Evolutionary conservation across 64 coral and sea anemone genomes (phyloP).

Genomic region (Exaiptasia diaphana): DNA sequence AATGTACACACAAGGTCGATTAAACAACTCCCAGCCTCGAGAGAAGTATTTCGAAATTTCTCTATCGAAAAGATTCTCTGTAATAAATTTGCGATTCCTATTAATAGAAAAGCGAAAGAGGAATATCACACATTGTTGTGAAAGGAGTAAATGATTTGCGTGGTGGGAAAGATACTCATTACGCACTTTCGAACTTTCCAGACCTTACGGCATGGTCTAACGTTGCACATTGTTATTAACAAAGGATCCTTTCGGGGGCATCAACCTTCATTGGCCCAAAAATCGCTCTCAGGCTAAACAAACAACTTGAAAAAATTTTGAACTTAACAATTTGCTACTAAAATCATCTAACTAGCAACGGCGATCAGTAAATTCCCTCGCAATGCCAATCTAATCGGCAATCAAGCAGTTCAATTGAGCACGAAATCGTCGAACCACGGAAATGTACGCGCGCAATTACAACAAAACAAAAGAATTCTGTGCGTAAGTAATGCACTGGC

Average conservation of each 20-base stretch:
- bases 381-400: conserved; percentile 5
- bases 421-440: too few species aligned
- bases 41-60: not conserved
- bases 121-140: not conserved
- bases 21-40: too few species aligned
- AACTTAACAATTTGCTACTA: too few species aligned
- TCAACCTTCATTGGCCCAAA: too few species aligned
- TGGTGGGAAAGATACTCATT: not conserved
- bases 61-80: not conserved
- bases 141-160: not conserved
- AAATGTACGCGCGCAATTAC: too few species aligned
- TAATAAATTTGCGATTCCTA: not conserved
- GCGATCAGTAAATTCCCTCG: too few species aligned
- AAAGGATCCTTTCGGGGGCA: not conserved
- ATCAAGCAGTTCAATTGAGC: not conserved
- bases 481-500: too few species aligned
- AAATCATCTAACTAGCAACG: too few species aligned
- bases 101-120: not conserved
- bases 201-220: not conserved
- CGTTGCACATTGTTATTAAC: not conserved
- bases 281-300: too few species aligned
- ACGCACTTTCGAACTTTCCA: not conserved
- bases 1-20: too few species aligned
- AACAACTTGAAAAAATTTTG: too few species aligned
- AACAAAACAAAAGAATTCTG: too few species aligned